Conservation (phyloP, 2,888 invertebrate species). For the Drosophila differens region DNA sequence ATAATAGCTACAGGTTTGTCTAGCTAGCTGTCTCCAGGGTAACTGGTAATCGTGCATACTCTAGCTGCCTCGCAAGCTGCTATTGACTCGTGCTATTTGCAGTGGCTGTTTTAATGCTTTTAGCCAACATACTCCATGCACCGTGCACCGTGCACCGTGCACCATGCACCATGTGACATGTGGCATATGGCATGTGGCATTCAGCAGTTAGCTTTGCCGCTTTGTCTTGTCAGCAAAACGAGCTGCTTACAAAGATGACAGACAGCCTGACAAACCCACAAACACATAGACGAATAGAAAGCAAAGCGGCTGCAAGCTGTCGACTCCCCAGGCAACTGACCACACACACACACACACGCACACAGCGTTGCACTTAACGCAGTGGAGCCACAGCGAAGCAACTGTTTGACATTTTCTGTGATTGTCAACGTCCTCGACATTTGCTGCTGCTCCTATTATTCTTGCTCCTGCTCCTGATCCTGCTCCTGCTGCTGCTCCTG, state of each 20-base stretch:
- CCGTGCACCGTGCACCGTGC: not conserved
- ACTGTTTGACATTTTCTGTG: conserved; percentile 78
- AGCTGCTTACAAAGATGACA: conserved; percentile 49
- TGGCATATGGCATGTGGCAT: conserved; percentile 7
- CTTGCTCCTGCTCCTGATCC: conserved; percentile 9
- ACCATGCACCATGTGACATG: conserved; percentile 7
- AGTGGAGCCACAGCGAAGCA: conserved; percentile 40
- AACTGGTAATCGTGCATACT: not conserved
- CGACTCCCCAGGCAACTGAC: conserved; percentile 19
- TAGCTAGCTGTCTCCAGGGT: conserved; percentile 1
- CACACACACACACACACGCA: conserved; percentile 9
- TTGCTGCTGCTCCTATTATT: conserved; percentile 27
- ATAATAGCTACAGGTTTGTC: not conserved
- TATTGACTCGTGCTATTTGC: not conserved
- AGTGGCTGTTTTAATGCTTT: conserved; percentile 9
- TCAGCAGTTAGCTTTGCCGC: conserved; percentile 33
- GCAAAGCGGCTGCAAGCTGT: conserved; percentile 1
- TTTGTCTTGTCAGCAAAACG: conserved; percentile 54
- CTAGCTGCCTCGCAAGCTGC: not conserved
- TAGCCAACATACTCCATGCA: conserved; percentile 6
- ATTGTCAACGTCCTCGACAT: conserved; percentile 66
- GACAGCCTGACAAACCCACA: conserved; percentile 12
- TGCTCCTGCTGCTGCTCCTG: not conserved
- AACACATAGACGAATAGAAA: conserved; percentile 17
- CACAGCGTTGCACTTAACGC: conserved; percentile 44